A percentile compares a stretch with the other conserved stretches of the same genome.
Evolutionary conservation across 1,140 invertebrate species (phyloP).

Genomic region (Phocides pigmalion): DNA sequence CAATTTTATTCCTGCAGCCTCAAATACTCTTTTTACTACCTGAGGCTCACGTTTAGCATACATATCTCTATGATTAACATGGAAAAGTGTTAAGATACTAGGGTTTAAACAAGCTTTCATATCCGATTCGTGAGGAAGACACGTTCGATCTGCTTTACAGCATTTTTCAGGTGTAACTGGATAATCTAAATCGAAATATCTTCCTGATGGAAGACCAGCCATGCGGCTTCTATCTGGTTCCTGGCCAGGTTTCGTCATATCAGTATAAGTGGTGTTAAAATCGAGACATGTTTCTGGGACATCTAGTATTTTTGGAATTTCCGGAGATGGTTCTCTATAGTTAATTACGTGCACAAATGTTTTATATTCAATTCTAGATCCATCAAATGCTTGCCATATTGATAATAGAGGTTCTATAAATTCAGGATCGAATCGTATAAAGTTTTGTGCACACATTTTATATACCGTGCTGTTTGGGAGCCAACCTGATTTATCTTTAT

Average conservation of each 20-base stretch:
- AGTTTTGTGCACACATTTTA: slow-evolving; percentile 54
- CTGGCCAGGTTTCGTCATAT: slow-evolving; percentile 67
- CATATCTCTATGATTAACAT: slow-evolving; percentile 73
- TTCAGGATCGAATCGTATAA: slow-evolving; percentile 65
- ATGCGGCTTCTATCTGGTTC: slow-evolving; percentile 45
- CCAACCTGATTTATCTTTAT: slow-evolving; percentile 68
- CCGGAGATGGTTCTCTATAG: slow-evolving; percentile 63
- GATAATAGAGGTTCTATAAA: slow-evolving; percentile 66
- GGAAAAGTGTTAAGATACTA: slow-evolving; percentile 62
- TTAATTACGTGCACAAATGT: slow-evolving; percentile 66
- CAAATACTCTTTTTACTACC: slow-evolving; percentile 62
- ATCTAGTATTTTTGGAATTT: slow-evolving; percentile 64
- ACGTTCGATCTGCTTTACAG: slow-evolving; percentile 57
- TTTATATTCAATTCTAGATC: slow-evolving; percentile 65
- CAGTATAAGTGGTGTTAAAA: slow-evolving; percentile 70
- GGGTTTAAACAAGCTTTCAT: slow-evolving; percentile 62
- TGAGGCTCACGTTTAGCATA: slow-evolving; percentile 62
- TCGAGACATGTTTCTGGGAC: slow-evolving; percentile 59
- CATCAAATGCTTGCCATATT: slow-evolving; percentile 68
- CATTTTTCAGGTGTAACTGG: slow-evolving; percentile 62
- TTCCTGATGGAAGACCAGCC: slow-evolving; percentile 68
- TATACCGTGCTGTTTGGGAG: slow-evolving; percentile 63
- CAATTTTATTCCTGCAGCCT: slow-evolving; percentile 59
- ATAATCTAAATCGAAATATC: slow-evolving; percentile 71
- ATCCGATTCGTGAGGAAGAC: slow-evolving; percentile 69